Conservation (phyloP, 1,140 invertebrate genomes). For the Zaprionus kolodkinae region DNA sequence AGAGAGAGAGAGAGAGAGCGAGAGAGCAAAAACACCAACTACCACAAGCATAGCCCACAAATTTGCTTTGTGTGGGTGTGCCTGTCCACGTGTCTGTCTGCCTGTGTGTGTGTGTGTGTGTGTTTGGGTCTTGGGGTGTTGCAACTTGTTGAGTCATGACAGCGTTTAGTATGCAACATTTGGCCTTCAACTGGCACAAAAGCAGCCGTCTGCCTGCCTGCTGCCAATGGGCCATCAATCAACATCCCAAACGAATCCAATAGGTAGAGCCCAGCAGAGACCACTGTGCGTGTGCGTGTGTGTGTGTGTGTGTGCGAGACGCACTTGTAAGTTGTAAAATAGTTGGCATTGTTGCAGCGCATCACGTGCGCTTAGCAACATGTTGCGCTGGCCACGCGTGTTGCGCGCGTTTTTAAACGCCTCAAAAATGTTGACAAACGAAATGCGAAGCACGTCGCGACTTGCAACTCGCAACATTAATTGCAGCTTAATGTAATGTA, state of each 20-base stretch:
- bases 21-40: neutral
- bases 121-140: constrained; percentile 34
- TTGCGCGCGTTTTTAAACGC: constrained; percentile 25
- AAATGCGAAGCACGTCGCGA: constrained; percentile 47
- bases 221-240: constrained; percentile 55
- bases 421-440: constrained; percentile 57
- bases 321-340: constrained; percentile 4
- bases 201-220: constrained; percentile 27
- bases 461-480: constrained; percentile 21
- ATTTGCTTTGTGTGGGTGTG: constrained; percentile 60
- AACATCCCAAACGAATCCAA: constrained; percentile 39
- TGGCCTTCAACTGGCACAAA: constrained; percentile 63
- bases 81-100: constrained; percentile 20
- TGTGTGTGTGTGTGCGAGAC: neutral
- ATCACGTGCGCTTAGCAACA: constrained; percentile 22
- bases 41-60: constrained; percentile 44
- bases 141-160: constrained; percentile 76
- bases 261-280: constrained; percentile 9
- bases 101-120: neutral
- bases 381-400: constrained; percentile 29
- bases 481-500: constrained; percentile 65
- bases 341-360: constrained; percentile 1
- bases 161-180: constrained; percentile 65
- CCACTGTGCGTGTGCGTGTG: neutral
- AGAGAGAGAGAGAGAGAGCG: neutral